Conservation (phyloP, 1,140 invertebrate species). For the Drosophila quadrilineata region DNA sequence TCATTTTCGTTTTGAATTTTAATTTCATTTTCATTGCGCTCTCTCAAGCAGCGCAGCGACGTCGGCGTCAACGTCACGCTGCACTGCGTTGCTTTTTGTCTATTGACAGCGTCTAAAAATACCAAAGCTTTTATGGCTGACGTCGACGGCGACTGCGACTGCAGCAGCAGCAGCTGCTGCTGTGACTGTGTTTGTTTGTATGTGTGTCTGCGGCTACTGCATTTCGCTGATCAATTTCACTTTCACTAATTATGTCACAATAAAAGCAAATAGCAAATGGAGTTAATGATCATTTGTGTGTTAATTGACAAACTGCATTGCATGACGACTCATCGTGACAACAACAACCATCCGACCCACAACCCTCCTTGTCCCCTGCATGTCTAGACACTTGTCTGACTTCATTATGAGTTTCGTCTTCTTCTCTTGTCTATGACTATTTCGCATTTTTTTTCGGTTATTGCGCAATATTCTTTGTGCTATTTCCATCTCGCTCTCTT, state of each 20-base stretch:
- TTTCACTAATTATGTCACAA: conserved; percentile 79
- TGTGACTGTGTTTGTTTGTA: too few relatives aligned
- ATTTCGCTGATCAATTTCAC: conserved; percentile 56
- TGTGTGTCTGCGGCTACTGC: background rate
- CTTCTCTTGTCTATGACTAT: too few relatives aligned
- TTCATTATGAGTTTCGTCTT: background rate
- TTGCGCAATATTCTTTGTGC: conserved; percentile 61
- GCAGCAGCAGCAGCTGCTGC: background rate
- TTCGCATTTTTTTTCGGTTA: conserved; percentile 32
- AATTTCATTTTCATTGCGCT: conserved; percentile 44
- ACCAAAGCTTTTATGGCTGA: conserved; percentile 9
- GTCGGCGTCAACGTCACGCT: conserved; percentile 39
- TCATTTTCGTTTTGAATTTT: conserved; percentile 70
- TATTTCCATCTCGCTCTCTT: conserved; percentile 22
- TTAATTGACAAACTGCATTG: conserved; percentile 3
- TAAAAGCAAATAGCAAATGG: conserved; percentile 28
- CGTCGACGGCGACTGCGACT: too few relatives aligned
- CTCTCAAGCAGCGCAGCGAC: conserved; percentile 14
- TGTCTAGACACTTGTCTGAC: conserved; percentile 53
- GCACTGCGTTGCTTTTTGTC: conserved; percentile 38
- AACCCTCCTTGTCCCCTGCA: background rate
- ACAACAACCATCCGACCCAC: background rate
- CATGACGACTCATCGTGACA: conserved; percentile 7
- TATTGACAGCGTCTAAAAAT: conserved; percentile 27
- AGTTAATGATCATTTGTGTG: conserved; percentile 19